Base-by-base conservation (phyloP, 1,140 invertebrate species). In the Drosophila varians region DNA sequence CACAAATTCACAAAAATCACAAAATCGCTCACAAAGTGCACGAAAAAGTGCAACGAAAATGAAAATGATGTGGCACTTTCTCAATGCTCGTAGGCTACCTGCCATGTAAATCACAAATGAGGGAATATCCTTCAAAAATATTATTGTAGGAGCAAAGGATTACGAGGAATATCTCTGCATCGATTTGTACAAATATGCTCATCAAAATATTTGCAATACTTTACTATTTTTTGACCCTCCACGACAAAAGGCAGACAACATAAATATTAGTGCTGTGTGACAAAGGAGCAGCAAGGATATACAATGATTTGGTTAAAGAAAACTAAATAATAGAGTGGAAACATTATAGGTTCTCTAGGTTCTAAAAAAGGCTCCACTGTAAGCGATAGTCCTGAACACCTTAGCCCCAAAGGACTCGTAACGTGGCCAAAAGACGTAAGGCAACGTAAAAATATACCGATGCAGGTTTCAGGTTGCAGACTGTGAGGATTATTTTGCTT, bases 31-130 rank as follows among this genome's bases (percentile, higher is more conserved):
- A 31, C 54, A 73, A 72, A 72, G 43, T 72, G 54, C 66, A 72
- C 56, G 69, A 26, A 47, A 43, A 66, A 68, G 47, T 68, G 60
- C 61, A 53, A 21, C 26, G 19, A 66, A 45, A 45, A 66, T 53
- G 60, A 34, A 16, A 66, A 66, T 68, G 64, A 68, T 68, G 61
- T 66, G 64, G 61, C 64, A 68, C 64, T 68, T 68, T 68, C 25
- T 66, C 64, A 26, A 34, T 7, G 16, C 28, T 53, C 61, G 23
- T 26, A 34, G 2, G 26, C 38, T 68, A 68, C 64, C 64, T 68
- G 64, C 64, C 60, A 60, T 60, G 54, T 60, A 64, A 64, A 60
- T 62, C 55, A 46, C 36, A 21, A 21, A 23, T 31, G 9, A 36
- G 18, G 16, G 40, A 53, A 53, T 21, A 68, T 68, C 64, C 64